Base-by-base conservation (phyloP, 35 echinoderm and acorn worm genomes). In the Apostichopus japonicus region DNA sequence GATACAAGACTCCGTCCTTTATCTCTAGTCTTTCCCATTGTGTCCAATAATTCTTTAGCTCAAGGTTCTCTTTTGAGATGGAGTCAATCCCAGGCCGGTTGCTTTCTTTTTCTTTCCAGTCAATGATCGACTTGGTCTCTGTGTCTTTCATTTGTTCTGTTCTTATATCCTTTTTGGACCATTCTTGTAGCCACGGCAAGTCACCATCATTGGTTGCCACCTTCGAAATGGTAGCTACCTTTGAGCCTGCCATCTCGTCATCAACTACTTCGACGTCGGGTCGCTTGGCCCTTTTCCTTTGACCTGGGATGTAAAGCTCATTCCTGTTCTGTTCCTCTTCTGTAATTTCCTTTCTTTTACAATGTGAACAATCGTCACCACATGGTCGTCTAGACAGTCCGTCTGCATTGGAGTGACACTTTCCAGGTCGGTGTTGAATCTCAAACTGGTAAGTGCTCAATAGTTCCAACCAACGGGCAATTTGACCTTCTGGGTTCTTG, bases 391-490 rank as follows among this genome's bases (percentile, higher is more conserved):
- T 8, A 0, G 93, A 97, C 53, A 97, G 54, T 15, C 93, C 91
- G 84, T 97, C 96, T 13, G 93, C 93, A 59, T 92, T 97, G 1
- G 75, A 57, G 57, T 96, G 93, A 17, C 44, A 65, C 25, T 72
- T 72, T 14, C 93, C 93, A 19, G 93, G 24, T 2, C 93, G 54
- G 71, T 96, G 95, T 7, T 92, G 51, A 5, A 94, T 90, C 14
- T 90, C 80, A 78, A 94, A 92, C 9, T 94, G 90, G 84, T 96
- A 96, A 13, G 57, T 55, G 16, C 77, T 82, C 11, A 96, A 24
- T 1, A 92, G 55, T 67, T 94, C 93, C 54, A 96, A 72, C 93
- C 95, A 96, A 23, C 95, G 6, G n/a, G 95, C 95, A 6, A 92
- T 55, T 53, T 92, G 90, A 22, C 95, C 95, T 67, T 94, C 92